Percentiles rank a stretch among this genome's conserved stretches.
These are phyloP conservation scores for Catostomus latipinnis DNA, from an alignment of 2,797 vertebrate genomes.

Conservation along the genomic window DNA sequence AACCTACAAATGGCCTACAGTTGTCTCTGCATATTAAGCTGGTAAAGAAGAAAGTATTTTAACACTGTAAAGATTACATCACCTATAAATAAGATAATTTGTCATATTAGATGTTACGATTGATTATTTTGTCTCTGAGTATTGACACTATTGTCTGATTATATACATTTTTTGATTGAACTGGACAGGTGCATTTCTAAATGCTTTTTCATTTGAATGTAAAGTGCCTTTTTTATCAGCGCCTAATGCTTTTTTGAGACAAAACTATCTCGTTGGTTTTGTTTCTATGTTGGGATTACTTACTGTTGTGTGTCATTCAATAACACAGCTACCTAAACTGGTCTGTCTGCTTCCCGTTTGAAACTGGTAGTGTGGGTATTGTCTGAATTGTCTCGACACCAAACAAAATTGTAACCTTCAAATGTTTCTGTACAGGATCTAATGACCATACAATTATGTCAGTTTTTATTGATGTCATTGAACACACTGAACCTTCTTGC, in stretches of 20 bases:
- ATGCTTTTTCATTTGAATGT: not conserved
- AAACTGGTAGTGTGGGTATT: slow-evolving; percentile 13
- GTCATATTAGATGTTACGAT: not conserved
- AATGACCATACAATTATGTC: not conserved
- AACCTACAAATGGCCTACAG: too few relatives aligned
- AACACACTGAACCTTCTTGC: slow-evolving; percentile 9
- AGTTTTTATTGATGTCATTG: slow-evolving; percentile 7
- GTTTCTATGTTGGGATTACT: not conserved
- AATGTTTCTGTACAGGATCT: not conserved
- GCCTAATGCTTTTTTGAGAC: not conserved
- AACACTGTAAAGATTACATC: too few relatives aligned
- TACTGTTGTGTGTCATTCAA: slow-evolving; percentile 8
- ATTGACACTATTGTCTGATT: not conserved
- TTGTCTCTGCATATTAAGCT: too few relatives aligned
- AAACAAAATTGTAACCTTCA: slow-evolving; percentile 26
- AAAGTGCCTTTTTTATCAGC: not conserved
- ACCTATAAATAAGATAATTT: not conserved
- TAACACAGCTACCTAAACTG: slow-evolving; percentile 26
- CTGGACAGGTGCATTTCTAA: not conserved
- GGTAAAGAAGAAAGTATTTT: too few relatives aligned
- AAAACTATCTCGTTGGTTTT: not conserved
- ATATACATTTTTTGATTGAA: not conserved
- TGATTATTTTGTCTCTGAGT: not conserved
- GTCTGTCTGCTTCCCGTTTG: slow-evolving; percentile 16
- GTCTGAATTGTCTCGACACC: slow-evolving; percentile 11